Evolutionary conservation across 35 echinoderm and acorn worm species (phyloP), one percentile per base, ranked within the genome.

Genomic region (Acanthaster planci): DNA sequence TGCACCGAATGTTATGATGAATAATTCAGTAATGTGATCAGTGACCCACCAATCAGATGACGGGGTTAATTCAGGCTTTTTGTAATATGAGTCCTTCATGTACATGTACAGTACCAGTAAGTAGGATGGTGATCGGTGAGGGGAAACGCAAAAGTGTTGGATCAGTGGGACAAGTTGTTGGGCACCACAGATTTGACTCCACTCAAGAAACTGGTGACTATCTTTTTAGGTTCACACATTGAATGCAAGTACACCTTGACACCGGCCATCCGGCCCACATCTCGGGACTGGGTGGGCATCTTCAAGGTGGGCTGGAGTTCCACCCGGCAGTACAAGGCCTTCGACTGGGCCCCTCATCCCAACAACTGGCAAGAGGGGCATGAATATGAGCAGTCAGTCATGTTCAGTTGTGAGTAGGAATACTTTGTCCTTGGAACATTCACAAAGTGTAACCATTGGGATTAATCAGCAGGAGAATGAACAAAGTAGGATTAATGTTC

Each of bases 221-320:
- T 81, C 38, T 36, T 77, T 31, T 8, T 72, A 99, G 96, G 89
- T 47, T 83, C 55, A 29, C 85, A 87, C 38, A 59, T 99, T 44
- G 80, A 91, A 75, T 94, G 92, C 67, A 84, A 84, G 40, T 99
- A 99, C 83, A 92, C 92, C n/a, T 77, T 99, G 38, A 94, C 96
- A 12, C 39, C 80, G 19, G 67, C 88, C 27, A 90, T 99, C 23
- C 82, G 84, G 31, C 96, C 96, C 23, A 86, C 80, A 34, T 42
- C 85, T 35, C 68, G 89, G 40, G 96, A 99, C 78, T 99, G 92
- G 88, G 81, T 99, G 47, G 96, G 87, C 38, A 78, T 99, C 19
- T 99, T 94, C 67, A 99, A 99, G 67, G 92, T 99, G 14, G 96
- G 96, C 15, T 99, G 96, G 96, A 94, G 79, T 31, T 94, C 96